phyloP scores from a whole-genome alignment of 2,113 vertebrate species.

The Catharus bicknelli region DNA sequence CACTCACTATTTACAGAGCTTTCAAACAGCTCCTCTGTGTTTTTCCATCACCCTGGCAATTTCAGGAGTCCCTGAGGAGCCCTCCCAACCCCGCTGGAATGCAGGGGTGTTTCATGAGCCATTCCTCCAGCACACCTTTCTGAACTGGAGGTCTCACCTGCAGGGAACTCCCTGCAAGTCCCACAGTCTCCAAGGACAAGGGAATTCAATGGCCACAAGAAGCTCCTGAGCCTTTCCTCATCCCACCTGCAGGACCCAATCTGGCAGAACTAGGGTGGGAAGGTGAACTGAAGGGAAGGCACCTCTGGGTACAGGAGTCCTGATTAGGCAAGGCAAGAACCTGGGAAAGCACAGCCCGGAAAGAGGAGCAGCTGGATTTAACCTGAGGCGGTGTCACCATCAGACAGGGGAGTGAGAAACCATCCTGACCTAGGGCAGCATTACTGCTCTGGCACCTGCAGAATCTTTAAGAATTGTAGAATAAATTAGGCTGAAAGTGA shows the following conservation, averaged over 20 bases:
- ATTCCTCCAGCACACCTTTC: not conserved
- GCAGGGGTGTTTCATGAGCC: rapidly evolving
- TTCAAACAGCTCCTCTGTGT: not conserved
- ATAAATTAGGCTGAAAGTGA: not conserved
- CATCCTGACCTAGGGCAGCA: not conserved
- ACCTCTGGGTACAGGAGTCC: not conserved
- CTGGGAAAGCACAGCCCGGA: not conserved
- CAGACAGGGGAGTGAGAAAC: not conserved
- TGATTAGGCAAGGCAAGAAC: not conserved
- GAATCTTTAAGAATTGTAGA: not conserved
- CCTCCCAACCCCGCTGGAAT: not conserved
- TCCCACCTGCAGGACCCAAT: rapidly evolving
- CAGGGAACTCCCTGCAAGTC: not conserved
- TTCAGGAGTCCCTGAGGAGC: not conserved
- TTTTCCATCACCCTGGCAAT: not conserved
- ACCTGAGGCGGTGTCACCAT: not conserved
- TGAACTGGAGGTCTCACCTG: not conserved
- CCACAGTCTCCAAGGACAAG: not conserved
- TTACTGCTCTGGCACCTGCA: not conserved
- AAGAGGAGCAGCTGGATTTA: not conserved
- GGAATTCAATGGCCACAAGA: not conserved
- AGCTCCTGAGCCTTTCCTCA: not conserved
- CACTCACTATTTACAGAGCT: not conserved
- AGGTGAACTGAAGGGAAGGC: not conserved
- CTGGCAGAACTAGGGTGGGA: not conserved